A percentile compares a stretch with the other conserved stretches of the same genome.
Evolutionary conservation across 1,140 invertebrate genomes (phyloP).

Genomic region (Triops cancriformis): DNA sequence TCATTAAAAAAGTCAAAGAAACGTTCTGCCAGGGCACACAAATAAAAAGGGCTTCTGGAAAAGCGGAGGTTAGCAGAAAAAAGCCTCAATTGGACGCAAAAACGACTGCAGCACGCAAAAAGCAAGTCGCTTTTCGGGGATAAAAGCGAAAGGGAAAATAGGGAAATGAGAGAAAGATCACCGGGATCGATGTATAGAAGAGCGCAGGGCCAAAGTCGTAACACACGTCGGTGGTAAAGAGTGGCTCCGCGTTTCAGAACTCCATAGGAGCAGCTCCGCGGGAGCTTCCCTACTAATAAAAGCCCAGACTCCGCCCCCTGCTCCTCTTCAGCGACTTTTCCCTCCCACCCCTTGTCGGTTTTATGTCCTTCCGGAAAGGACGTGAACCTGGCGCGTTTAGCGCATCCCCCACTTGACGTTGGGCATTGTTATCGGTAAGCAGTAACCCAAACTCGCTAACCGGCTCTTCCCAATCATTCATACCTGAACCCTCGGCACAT

Average conservation of each 20-base stretch:
- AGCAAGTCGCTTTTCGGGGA: background rate
- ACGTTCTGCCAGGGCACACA: background rate
- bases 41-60: background rate
- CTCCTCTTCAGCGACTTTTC: background rate
- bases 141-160: background rate
- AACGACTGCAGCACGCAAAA: background rate
- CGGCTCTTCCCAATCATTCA: background rate
- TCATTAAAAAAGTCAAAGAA: too few relatives aligned
- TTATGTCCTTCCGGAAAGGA: background rate
- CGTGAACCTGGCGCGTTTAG: slow-evolving; percentile 8
- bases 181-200: background rate
- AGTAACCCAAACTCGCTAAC: background rate
- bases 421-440: background rate
- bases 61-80: background rate
- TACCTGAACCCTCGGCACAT: background rate
- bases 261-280: background rate
- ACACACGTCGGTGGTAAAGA: slow-evolving; percentile 6
- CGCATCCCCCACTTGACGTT: slow-evolving; percentile 10
- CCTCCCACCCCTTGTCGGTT: background rate
- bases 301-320: background rate
- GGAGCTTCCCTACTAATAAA: background rate
- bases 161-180: background rate
- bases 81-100: background rate
- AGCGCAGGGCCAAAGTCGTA: background rate
- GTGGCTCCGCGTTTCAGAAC: background rate